Percentiles rank a stretch among this genome's conserved stretches.
phyloP scores from a whole-genome alignment of 2,888 invertebrate genomes.

The Eurytoma adleriae region DNA sequence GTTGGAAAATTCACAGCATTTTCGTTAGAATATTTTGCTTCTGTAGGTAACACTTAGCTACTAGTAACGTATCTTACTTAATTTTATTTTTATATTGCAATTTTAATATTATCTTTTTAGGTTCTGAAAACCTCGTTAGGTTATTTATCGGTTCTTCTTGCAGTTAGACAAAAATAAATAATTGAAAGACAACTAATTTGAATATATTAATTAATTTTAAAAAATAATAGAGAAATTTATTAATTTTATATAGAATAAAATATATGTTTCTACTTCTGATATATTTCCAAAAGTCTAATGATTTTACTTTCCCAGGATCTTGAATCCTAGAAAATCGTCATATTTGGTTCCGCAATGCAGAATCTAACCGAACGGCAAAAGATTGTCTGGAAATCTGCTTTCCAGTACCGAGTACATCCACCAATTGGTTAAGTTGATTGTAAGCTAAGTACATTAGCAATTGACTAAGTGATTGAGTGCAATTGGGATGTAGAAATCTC shows the following conservation, averaged over 20 bases:
- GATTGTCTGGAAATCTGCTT: too few species aligned
- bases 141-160: slow-evolving; percentile 5
- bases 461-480: too few species aligned
- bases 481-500: too few species aligned
- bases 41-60: slow-evolving; percentile 47
- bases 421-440: too few species aligned
- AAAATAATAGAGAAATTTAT: background rate
- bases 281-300: too few species aligned
- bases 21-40: slow-evolving; percentile 63
- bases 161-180: background rate
- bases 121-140: background rate
- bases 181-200: background rate
- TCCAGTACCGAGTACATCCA: too few species aligned
- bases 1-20: slow-evolving; percentile 65
- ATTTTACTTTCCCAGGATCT: too few species aligned
- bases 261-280: background rate
- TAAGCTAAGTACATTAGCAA: too few species aligned
- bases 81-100: background rate
- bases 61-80: background rate
- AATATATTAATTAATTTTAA: background rate
- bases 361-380: too few species aligned
- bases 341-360: too few species aligned
- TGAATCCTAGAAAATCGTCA: too few species aligned
- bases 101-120: background rate
- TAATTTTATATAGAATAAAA: background rate